Base-by-base conservation (phyloP, 2,888 invertebrate genomes). In the Phaonia tiefii region DNA sequence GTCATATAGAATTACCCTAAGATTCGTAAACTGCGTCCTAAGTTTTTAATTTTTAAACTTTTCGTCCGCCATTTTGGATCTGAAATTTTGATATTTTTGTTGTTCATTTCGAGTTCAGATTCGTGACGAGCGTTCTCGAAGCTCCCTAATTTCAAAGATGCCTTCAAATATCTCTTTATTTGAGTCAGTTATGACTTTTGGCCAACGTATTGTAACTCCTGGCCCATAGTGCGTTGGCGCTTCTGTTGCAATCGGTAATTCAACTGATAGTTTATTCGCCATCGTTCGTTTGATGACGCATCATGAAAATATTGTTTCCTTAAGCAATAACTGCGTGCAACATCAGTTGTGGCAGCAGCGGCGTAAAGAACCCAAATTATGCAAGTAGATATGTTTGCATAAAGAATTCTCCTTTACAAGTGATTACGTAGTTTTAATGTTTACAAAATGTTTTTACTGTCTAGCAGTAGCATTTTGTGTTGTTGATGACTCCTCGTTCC, bases 271-370 rank as follows among this genome's bases (percentile, higher is more conserved):
- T 80, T 73, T 46, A 63, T 69, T 58, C 63, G 10, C 67, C 58
- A 69, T 69, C 69, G 31, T 31, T 31, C 56, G 73, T 1, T n/a
- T 42, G 76, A 80, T 80, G 74, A 80, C 77, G 77, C 80, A 77
- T 75, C 54, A 54, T 66, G 74, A 74, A 80, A 77, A 74, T 77
- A 75, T 75, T 56, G 46, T 60, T 69, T 60, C 58, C 65, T 70
- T 74, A 74, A 49, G 70, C 75, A 75, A 56, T 63, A 44, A 42
- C 22, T 65, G 42, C 63, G 72, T 44, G 26, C 44, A 67, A 17
- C 65, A 54, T 63, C 13, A 31, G 31, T 31, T 31, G 31, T 31
- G 31, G 31, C 31, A 31, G 31, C 31, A 31, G 31, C 31, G 8
- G 8, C 31, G 8, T 5, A 3, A 31, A 31, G 31, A 58, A 25